Conservation (phyloP, 2,888 invertebrate species). For the Bembecia ichneumoniformis region DNA sequence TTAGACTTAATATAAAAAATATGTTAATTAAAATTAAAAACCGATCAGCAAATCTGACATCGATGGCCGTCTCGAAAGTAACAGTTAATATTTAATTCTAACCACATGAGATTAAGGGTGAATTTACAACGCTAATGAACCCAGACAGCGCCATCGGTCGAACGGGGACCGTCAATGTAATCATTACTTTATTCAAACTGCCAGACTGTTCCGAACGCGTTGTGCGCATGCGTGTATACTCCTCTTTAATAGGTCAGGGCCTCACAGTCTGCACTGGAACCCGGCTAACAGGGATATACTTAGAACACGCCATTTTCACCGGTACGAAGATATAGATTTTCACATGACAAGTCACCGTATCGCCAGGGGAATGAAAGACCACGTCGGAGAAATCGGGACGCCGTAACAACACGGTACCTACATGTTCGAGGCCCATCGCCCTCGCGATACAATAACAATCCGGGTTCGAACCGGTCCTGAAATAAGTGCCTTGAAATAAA, state of each 20-base stretch:
- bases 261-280: slow-evolving; percentile 54
- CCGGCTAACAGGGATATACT: slow-evolving; percentile 46
- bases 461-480: slow-evolving; percentile 25
- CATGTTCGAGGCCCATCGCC: slow-evolving; percentile 9
- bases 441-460: slow-evolving; percentile 23
- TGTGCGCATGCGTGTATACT: slow-evolving; percentile 55
- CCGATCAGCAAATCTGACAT: too few species aligned
- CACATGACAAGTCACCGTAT: not conserved
- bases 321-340: slow-evolving; percentile 14
- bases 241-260: slow-evolving; percentile 60
- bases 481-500: slow-evolving; percentile 35
- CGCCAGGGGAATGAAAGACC: too few species aligned
- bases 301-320: slow-evolving; percentile 39
- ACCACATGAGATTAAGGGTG: too few species aligned
- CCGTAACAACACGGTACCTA: not conserved
- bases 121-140: slow-evolving; percentile 26
- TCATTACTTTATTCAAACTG: slow-evolving; percentile 57
- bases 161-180: slow-evolving; percentile 43
- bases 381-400: too few species aligned
- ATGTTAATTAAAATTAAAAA: too few species aligned
- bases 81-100: too few species aligned
- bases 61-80: too few species aligned
- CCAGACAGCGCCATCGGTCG: not conserved
- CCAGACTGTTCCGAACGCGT: slow-evolving; percentile 44
- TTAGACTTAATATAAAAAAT: too few species aligned